Percentiles rank a stretch among this genome's conserved stretches.
Evolutionary conservation across 2,888 invertebrate species (phyloP).

Genomic region (Caenorhabditis sp.): DNA sequence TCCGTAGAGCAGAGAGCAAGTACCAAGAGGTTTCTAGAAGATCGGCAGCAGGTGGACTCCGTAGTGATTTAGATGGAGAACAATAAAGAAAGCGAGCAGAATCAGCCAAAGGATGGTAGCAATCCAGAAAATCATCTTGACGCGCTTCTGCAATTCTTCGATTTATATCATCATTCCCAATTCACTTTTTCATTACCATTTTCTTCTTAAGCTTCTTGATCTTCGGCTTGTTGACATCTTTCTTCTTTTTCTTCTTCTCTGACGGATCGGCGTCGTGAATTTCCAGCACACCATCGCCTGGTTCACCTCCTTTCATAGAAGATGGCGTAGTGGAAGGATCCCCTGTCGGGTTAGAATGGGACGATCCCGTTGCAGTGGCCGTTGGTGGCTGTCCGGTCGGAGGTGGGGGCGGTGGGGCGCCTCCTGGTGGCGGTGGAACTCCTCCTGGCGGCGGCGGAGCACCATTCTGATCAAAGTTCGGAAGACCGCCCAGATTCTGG

Average conservation of each 20-base stretch:
- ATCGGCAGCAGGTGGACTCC: conserved; percentile 43
- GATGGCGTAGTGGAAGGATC: background rate
- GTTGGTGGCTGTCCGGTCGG: too few species aligned
- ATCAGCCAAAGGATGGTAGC: conserved; percentile 11
- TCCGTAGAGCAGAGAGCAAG: too few species aligned
- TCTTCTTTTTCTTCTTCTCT: conserved; percentile 8
- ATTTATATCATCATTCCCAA: background rate
- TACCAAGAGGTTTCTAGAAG: too few species aligned
- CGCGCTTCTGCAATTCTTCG: conserved; percentile 22
- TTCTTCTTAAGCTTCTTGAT: conserved; percentile 38
- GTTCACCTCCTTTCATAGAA: background rate
- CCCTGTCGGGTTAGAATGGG: too few species aligned
- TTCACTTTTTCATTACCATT: conserved; percentile 26
- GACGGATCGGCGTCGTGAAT: conserved; percentile 36
- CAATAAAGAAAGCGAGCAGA: conserved; percentile 25
- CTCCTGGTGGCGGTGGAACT: conserved; percentile 5
- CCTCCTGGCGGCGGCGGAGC: background rate
- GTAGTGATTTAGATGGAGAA: conserved; percentile 39
- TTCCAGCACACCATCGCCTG: conserved; percentile 20
- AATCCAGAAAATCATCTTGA: conserved; percentile 39
- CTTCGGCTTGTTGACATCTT: conserved; percentile 22
- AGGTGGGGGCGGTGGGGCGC: background rate
- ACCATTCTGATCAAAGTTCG: conserved; percentile 18
- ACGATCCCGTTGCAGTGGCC: too few species aligned
- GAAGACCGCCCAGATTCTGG: conserved; percentile 34